A percentile compares a stretch with the other conserved stretches of the same genome.
Evolutionary conservation across 2,888 invertebrate species (phyloP).

Genomic region (Tortrix viridana): DNA sequence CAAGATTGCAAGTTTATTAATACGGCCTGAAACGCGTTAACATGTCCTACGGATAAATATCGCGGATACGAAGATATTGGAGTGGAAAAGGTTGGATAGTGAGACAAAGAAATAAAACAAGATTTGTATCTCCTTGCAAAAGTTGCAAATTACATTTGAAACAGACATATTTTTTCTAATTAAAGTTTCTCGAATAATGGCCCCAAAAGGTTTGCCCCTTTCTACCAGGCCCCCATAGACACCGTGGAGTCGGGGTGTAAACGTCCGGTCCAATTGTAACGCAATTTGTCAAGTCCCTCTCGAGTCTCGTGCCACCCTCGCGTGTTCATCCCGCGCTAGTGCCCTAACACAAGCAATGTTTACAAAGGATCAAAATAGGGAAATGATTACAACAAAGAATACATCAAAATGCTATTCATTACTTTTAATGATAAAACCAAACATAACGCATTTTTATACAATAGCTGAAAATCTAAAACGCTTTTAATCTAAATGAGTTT

Average conservation of each 20-base stretch:
- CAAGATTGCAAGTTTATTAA: too few relatives aligned
- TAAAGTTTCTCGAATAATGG: constrained; percentile 23
- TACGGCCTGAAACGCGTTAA: too few relatives aligned
- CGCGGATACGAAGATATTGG: too few relatives aligned
- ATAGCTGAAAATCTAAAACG: background rate
- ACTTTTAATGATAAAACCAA: background rate
- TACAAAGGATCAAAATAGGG: constrained; percentile 15
- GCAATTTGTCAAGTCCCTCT: constrained; percentile 68
- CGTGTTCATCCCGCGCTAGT: constrained; percentile 34
- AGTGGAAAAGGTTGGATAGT: too few relatives aligned
- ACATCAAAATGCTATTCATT: constrained; percentile 7
- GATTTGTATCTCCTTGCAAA: background rate
- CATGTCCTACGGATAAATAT: too few relatives aligned
- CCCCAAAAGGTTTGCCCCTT: constrained; percentile 4
- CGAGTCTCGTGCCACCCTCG: constrained; percentile 40
- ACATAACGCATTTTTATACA: background rate
- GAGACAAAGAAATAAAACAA: too few relatives aligned
- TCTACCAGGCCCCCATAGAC: constrained; percentile 27
- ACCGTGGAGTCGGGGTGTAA: constrained; percentile 36
- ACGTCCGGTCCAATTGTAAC: constrained; percentile 54
- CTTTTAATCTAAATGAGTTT: background rate
- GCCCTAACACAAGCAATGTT: constrained; percentile 32
- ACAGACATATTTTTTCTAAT: background rate
- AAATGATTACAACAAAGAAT: constrained; percentile 1
- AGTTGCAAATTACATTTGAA: background rate